Conservation (phyloP, 2,797 vertebrate species). For the Hemitrygon akajei region DNA sequence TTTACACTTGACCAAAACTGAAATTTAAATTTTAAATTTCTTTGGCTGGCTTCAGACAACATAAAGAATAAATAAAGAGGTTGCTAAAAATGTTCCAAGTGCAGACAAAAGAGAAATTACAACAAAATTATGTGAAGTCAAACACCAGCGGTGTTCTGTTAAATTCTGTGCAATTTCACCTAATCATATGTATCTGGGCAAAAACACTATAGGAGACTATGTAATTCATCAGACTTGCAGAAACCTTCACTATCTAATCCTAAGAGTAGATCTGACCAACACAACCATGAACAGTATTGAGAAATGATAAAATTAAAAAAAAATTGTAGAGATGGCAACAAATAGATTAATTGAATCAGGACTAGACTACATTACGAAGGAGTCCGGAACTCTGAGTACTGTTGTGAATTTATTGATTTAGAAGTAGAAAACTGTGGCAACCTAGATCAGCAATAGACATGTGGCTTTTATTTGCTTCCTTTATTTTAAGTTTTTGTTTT, state of each 20-base stretch:
- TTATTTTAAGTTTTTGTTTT: background rate
- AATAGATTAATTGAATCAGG: background rate
- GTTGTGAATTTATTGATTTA: background rate
- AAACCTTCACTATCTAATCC: conserved; percentile 72
- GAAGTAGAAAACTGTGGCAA: background rate
- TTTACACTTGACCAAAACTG: background rate
- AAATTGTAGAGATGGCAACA: background rate
- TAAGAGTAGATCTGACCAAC: conserved; percentile 70
- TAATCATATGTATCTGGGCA: background rate
- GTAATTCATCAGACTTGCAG: conserved; percentile 54
- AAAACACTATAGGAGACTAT: background rate
- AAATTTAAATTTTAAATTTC: background rate
- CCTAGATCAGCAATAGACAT: background rate
- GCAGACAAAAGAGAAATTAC: background rate
- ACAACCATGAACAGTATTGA: conserved; percentile 63
- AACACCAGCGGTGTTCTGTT: background rate
- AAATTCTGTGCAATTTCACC: background rate
- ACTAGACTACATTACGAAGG: background rate
- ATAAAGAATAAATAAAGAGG: background rate
- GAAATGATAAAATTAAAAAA: conserved; percentile 42
- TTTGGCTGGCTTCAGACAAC: background rate
- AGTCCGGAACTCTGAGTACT: background rate
- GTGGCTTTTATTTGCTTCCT: background rate
- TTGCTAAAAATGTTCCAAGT: background rate
- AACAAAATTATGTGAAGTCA: background rate